phyloP scores from a whole-genome alignment of 2,797 vertebrate species.

The Silurus aristotelis region DNA sequence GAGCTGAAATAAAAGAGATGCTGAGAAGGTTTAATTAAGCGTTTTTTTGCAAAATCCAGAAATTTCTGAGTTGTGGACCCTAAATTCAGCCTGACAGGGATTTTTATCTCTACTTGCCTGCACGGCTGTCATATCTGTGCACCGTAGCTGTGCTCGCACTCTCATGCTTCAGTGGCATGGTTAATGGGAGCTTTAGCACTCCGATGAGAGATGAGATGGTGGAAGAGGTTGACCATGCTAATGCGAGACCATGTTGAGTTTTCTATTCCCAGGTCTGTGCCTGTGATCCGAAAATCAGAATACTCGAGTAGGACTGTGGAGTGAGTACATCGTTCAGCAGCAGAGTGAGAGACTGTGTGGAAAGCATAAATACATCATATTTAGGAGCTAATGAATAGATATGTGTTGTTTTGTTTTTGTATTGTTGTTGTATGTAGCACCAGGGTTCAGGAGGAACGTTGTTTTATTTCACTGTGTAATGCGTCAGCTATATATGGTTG shows the following conservation, averaged over 20 bases:
- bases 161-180: conserved; percentile 66
- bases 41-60: background rate
- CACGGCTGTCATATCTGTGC: conserved; percentile 52
- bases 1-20: conserved; percentile 19
- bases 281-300: conserved; percentile 8
- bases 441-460: no score
- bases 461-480: no score
- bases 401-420: background rate
- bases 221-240: conserved; percentile 61
- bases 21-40: conserved; percentile 26
- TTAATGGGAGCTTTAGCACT: conserved; percentile 68
- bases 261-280: background rate
- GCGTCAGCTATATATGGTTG: no score
- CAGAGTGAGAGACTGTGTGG: background rate
- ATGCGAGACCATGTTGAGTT: conserved; percentile 50
- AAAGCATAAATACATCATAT: background rate
- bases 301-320: background rate
- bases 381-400: background rate
- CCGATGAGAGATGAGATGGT: conserved; percentile 58
- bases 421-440: no score
- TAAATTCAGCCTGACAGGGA: conserved; percentile 56
- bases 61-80: conserved; percentile 31
- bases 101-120: conserved; percentile 46
- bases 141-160: conserved; percentile 55
- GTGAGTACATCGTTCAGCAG: background rate